A percentile compares a stretch with the other conserved stretches of the same genome.
phyloP scores from a whole-genome alignment of 2,113 vertebrate genomes.

The Nesogale talazaci region DNA sequence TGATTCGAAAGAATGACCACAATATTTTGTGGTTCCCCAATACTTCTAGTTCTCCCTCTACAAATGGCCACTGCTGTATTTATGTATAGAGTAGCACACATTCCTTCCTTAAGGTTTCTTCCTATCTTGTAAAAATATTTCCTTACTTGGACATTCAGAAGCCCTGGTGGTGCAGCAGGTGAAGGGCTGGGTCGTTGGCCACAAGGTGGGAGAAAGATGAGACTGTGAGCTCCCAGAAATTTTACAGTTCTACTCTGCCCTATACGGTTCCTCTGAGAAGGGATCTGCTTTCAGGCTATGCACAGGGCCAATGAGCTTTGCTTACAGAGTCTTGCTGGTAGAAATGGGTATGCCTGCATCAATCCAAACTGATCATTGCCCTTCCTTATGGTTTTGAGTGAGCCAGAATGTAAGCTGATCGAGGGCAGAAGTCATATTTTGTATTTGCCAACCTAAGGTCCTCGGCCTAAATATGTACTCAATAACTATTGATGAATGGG shows the following conservation, averaged over 20 bases:
- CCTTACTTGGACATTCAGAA: not conserved
- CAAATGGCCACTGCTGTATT: not conserved
- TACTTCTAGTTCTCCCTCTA: not conserved
- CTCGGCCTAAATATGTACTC: too few species aligned
- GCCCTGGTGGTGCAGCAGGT: too few species aligned
- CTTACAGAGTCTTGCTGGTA: not conserved
- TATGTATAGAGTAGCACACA: not conserved
- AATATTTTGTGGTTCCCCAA: too few species aligned
- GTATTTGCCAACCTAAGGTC: not conserved
- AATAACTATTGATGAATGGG: too few species aligned
- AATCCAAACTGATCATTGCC: not conserved
- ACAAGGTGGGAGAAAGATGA: too few species aligned
- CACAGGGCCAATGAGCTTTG: not conserved
- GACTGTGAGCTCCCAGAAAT: too few species aligned
- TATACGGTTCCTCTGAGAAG: too few species aligned
- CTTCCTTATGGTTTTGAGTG: slow-evolving; percentile 16
- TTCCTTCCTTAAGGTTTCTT: slow-evolving; percentile 10
- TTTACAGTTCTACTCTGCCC: too few species aligned
- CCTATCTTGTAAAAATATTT: not conserved
- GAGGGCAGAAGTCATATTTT: not conserved
- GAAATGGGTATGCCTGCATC: not conserved
- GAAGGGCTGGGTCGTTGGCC: too few species aligned
- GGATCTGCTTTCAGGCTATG: too few species aligned
- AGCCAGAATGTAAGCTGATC: not conserved
- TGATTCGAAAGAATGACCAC: not conserved